Evolutionary conservation across 2,888 invertebrate species (phyloP).

Genomic region (Thyatira batis): DNA sequence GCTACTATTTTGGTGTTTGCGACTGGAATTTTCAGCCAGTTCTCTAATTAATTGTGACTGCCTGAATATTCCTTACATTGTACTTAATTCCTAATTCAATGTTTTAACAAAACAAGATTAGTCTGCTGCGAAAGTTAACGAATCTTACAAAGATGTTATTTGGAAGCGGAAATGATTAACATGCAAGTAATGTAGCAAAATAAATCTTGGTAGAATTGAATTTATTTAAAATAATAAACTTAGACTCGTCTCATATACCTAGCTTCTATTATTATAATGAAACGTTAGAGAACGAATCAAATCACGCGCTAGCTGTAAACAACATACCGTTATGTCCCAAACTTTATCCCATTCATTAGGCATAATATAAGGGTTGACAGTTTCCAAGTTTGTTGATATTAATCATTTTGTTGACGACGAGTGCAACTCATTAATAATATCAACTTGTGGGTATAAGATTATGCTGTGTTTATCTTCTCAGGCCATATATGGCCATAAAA

Average conservation of each 20-base stretch:
- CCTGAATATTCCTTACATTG: no score
- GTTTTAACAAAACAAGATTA: no score
- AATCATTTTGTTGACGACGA: conserved; percentile 34
- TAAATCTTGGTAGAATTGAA: no score
- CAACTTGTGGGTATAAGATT: conserved; percentile 1
- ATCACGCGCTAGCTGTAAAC: neutral
- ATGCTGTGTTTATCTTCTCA: neutral
- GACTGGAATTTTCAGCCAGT: neutral
- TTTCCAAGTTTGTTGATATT: conserved; percentile 42
- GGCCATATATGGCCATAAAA: no score
- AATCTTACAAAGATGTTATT: no score
- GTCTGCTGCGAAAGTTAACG: no score
- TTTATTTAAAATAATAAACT: no score
- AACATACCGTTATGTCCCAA: neutral
- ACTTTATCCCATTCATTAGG: conserved; percentile 44
- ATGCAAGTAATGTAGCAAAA: no score
- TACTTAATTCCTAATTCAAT: no score
- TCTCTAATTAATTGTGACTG: no score
- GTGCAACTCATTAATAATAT: conserved; percentile 37
- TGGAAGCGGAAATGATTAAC: no score
- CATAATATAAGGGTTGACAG: conserved; percentile 62
- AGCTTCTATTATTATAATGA: neutral
- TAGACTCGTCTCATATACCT: neutral
- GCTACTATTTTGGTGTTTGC: neutral
- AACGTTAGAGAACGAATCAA: neutral